Conservation (phyloP, 2,888 invertebrate genomes). For the Gasteruption jaculator region DNA sequence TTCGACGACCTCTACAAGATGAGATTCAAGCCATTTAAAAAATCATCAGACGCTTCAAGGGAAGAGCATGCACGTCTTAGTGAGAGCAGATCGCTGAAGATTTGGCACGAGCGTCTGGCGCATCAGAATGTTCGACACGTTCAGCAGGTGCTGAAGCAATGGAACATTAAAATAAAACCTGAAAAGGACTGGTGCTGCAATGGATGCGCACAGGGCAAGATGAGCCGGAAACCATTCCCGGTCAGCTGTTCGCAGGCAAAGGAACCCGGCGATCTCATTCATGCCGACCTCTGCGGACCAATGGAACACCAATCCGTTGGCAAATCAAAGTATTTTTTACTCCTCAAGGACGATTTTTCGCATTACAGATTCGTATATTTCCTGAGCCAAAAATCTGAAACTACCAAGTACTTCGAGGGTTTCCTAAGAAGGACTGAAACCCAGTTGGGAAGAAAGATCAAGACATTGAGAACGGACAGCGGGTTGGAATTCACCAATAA, state of each 20-base stretch:
- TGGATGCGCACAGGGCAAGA: slow-evolving; percentile 18
- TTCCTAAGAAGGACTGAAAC: slow-evolving; percentile 17
- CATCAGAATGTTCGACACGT: slow-evolving; percentile 19
- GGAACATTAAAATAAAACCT: slow-evolving; percentile 10
- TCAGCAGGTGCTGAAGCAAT: slow-evolving; percentile 13
- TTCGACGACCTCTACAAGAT: slow-evolving; percentile 20
- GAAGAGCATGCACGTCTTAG: slow-evolving; percentile 8
- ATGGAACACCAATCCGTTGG: slow-evolving; percentile 15
- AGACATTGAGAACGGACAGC: slow-evolving; percentile 15
- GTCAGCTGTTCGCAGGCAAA: slow-evolving; percentile 10
- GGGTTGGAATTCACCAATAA: slow-evolving; percentile 16
- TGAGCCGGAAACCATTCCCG: slow-evolving; percentile 18
- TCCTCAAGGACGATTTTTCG: slow-evolving; percentile 22
- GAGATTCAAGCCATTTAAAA: slow-evolving; percentile 11
- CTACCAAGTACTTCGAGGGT: slow-evolving; percentile 13
- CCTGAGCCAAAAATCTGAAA: slow-evolving; percentile 17
- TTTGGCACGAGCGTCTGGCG: slow-evolving; percentile 20
- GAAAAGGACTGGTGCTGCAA: slow-evolving; percentile 17
- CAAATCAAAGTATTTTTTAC: slow-evolving; percentile 18
- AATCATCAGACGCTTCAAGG: slow-evolving; percentile 1
- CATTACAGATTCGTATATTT: slow-evolving; percentile 17
- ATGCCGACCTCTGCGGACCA: slow-evolving; percentile 18
- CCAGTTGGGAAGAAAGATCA: slow-evolving; percentile 11
- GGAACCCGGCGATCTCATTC: slow-evolving; percentile 15
- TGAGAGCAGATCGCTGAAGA: slow-evolving; percentile 7